Evolutionary conservation across 2,888 invertebrate genomes (phyloP), one percentile per base, ranked within the genome.

Genomic region (Eudasyphora cyanicolor): DNA sequence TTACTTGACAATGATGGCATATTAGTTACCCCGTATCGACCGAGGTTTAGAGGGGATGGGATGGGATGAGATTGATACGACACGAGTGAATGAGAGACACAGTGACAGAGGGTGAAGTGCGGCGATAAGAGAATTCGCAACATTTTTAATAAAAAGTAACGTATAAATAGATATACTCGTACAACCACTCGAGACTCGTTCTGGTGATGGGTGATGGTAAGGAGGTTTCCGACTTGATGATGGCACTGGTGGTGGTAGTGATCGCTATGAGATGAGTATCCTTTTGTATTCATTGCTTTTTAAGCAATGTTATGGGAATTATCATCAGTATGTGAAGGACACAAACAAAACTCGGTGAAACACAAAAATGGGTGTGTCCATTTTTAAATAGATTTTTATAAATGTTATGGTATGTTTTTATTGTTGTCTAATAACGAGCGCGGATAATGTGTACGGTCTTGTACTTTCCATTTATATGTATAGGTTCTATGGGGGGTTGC

Each of bases 311-410:
- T 77, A 35, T 70, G 62, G 60, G 45, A 70, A 73, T 75, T 78
- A 75, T 24, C 12, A 57, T 12, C 51, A 19, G n/a, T n/a, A n/a
- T 51, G 14, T n/a, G 51, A 6, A 8, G 29, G 21, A 21, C 12
- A 32, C 8, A 32, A 32, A 4, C 45, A 45, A 45, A 21, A 21
- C 51, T 2, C 2, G 1, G 27, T n/a, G 19, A 3, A 62, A 29
- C 7, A 70, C 10, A 38, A 74, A 75, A 64, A 54, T 62, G 82
- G 82, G 82, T 71, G 78, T 76, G 78, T 79, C 78, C 49, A 38
- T 71, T 71, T n/a, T 24, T 71, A 42, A 74, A 70, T 32, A 75
- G 69, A 42, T 62, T 70, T 78, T 29, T 73, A 27, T 35, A 73
- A 38, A 45, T 69, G 38, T 76, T 71, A 71, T 21, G 71, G 21